These are phyloP conservation scores for Neopipo cinnamomea DNA, from an alignment of 2,113 vertebrate genomes.

Conservation along the genomic window DNA sequence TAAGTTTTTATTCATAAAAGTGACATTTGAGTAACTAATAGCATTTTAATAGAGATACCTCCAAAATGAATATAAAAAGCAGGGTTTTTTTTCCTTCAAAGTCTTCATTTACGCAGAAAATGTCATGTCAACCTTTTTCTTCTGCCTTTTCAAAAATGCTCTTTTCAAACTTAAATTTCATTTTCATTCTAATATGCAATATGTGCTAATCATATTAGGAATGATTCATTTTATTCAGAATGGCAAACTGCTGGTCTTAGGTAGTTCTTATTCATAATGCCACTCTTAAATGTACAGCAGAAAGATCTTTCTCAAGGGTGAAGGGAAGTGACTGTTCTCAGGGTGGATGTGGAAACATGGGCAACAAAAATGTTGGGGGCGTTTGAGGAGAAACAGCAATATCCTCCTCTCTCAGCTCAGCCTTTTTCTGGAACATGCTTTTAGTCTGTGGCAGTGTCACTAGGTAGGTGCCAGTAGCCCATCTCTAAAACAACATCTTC, in stretches of 20 bases:
- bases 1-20: constrained; percentile 28
- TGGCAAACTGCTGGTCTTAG: background rate
- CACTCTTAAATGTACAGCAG: background rate
- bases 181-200: background rate
- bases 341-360: background rate
- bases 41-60: constrained; percentile 17
- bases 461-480: background rate
- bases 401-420: background rate
- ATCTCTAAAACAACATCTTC: background rate
- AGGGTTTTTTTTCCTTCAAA: constrained; percentile 16
- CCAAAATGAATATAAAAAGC: constrained; percentile 20
- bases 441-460: background rate
- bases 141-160: constrained; percentile 31
- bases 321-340: background rate
- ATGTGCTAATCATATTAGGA: constrained; percentile 26
- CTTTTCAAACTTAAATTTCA: constrained; percentile 49
- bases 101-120: constrained; percentile 33
- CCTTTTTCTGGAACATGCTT: background rate
- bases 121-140: constrained; percentile 49
- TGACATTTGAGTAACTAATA: constrained; percentile 45
- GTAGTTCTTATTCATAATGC: background rate
- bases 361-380: background rate
- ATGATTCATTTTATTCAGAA: constrained; percentile 35
- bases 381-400: background rate
- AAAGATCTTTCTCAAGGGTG: background rate